A percentile compares a stretch with the other conserved stretches of the same genome.
Conservation (phyloP, 1,140 invertebrate species). For the Limonius californicus region DNA sequence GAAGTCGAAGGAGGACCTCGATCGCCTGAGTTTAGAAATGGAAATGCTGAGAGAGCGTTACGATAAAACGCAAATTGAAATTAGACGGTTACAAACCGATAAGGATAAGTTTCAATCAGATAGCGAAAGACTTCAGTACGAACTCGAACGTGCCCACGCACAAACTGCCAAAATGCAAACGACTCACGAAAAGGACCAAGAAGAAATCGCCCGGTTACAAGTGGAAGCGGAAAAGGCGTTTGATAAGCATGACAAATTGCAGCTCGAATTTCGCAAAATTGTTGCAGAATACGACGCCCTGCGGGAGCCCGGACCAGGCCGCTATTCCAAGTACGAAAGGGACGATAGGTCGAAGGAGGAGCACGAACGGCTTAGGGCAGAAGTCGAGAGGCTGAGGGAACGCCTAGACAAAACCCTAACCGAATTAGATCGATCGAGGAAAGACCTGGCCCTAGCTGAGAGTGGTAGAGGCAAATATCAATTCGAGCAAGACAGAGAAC, state of each 20-base stretch:
- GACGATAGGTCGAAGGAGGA: conserved; percentile 72
- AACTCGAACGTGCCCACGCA: conserved; percentile 76
- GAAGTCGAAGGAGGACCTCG: conserved; percentile 84
- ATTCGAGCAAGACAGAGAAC: conserved; percentile 82
- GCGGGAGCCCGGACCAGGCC: conserved; percentile 58
- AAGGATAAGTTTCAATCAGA: conserved; percentile 82
- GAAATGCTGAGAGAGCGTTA: conserved; percentile 86
- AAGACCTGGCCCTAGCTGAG: conserved; percentile 72
- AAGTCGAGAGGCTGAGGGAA: conserved; percentile 78
- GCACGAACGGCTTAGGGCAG: conserved; percentile 73
- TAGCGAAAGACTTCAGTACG: conserved; percentile 78
- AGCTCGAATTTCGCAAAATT: conserved; percentile 75
- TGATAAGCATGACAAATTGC: conserved; percentile 82
- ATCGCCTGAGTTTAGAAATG: conserved; percentile 70
- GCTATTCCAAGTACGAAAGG: conserved; percentile 76
- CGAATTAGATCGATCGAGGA: conserved; percentile 70
- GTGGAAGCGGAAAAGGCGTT: conserved; percentile 87
- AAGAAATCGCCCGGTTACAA: conserved; percentile 80
- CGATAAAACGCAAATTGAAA: conserved; percentile 82
- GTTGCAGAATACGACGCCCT: conserved; percentile 72
- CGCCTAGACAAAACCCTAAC: conserved; percentile 75
- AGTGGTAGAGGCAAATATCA: conserved; percentile 80
- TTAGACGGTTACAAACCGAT: conserved; percentile 75
- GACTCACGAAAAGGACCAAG: conserved; percentile 81
- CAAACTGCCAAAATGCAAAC: conserved; percentile 79